Base-by-base conservation (phyloP, 2,113 vertebrate species). In the Oplegnathus fasciatus region DNA sequence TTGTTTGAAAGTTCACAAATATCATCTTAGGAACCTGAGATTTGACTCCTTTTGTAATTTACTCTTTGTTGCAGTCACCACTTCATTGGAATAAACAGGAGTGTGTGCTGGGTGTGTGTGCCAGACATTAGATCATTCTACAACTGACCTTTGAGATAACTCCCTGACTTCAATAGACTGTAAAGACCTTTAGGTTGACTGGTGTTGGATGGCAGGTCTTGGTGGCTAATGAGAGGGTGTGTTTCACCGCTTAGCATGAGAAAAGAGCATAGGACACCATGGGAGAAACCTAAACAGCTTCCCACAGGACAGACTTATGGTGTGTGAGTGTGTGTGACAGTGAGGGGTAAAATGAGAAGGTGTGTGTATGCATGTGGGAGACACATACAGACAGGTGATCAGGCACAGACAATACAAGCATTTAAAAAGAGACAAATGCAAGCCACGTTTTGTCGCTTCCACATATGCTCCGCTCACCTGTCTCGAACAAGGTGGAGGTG, bases 381-480 rank as follows among this genome's bases (percentile, higher is more conserved):
- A 85, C 34, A 68, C 66, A 8, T 32, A 52, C n/a, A 83, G 26
- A 22, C 15, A 86, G 37, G 30, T 3, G 28, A 73, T 54, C 74
- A 73, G 37, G 48, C 17, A 60, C 34, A 54, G 14, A 85, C 58
- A 44, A 72, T 64, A 40, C 2, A 30, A 18, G 69, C 37, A 14
- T n/a, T 66, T 68, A 50, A 32, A 60, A 76, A 42, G 17, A n/a
- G 32, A 52, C 4, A 52, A 70, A 64, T 9, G 55, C 18, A 5
- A 67, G 61, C 3, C 64, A 65, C 0, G 13, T 82, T 37, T 78
- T 69, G 5, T 42, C 1, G 30, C 37, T 42, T 68, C 32, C 34
- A 58, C 57, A 62, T 40, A 32, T 2, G 17, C 52, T 44, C 6
- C 7, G 1, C 80, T 90, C 83, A 96, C 95, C 92, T 90, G 95